Base-by-base conservation (phyloP, 2,888 invertebrate genomes). In the Leucoptera coffeella region DNA sequence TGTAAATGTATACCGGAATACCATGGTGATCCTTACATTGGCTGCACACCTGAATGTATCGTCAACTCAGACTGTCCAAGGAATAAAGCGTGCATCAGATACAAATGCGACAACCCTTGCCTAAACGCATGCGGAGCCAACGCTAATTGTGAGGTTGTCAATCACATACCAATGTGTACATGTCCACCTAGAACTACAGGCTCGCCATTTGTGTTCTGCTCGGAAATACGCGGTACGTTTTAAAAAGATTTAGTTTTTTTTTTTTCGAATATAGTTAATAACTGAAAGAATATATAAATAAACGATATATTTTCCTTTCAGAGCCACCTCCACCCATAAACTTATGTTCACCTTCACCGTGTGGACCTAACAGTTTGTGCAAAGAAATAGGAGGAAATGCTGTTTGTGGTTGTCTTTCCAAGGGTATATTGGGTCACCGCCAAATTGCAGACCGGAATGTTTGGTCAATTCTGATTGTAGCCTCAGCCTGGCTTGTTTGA, bases 31-130 rank as follows among this genome's bases (percentile, higher is more conserved):
- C 85, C 87, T 9, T 81, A 79, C 41, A 55, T 74, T 27, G 79
- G 79, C 26, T 87, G 87, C 45, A 75, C 84, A 35, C 87, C 87
- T 1, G 87, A 88, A 60, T 88, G 88, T 51, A 73, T 85, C 19
- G 62, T 83, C 4, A 87, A 84, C 48, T 75, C 77, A 0, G 86
- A 87, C 37, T 87, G 87, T 42, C 45, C 77, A 2, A 57, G 75
- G 32, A 61, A 80, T 39, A 77, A 62, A 39, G 82, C 87, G 22
- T 91, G 90, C 47, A 71, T 83, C 15, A 75, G 73, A 35, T 80
- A 80, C 38, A 85, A 83, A 56, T 88, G 88, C 46, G 51, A 50
- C 12, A 77, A 87, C 53, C 86, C 87, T 9, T 87, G 87, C 40
- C 53, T 72, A 21, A 80, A 81, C 37, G 78, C 79, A 11, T 82